Evolutionary conservation across 2,888 invertebrate species (phyloP).

Genomic region (Phyto melanocephala): DNA sequence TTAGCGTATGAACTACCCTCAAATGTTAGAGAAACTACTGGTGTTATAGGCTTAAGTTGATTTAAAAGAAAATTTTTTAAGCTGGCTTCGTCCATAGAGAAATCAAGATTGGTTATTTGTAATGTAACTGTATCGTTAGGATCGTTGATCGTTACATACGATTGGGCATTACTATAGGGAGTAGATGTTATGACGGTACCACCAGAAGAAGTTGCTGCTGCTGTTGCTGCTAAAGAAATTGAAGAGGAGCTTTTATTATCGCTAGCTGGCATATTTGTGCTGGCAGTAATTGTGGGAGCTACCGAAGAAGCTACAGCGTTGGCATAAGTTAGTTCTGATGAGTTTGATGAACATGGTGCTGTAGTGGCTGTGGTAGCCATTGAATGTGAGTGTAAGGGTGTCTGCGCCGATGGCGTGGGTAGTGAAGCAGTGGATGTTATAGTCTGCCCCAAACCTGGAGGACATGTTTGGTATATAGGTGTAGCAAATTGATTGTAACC

Average conservation of each 20-base stretch:
- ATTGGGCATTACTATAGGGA: slow-evolving; percentile 27
- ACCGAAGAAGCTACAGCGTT: slow-evolving; percentile 54
- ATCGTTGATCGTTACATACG: slow-evolving; percentile 67
- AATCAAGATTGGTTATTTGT: slow-evolving; percentile 78
- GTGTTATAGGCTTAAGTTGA: slow-evolving; percentile 78
- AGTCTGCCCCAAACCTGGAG: slow-evolving; percentile 41
- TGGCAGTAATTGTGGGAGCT: slow-evolving; percentile 34
- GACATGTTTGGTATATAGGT: slow-evolving; percentile 71
- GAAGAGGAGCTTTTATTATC: slow-evolving; percentile 43
- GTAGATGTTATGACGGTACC: slow-evolving; percentile 35
- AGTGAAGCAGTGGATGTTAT: slow-evolving; percentile 41
- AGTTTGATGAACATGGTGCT: slow-evolving; percentile 44
- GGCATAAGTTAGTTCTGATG: slow-evolving; percentile 58
- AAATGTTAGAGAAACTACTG: slow-evolving; percentile 76
- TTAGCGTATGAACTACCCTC: slow-evolving; percentile 78
- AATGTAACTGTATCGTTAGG: slow-evolving; percentile 74
- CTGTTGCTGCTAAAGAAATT: slow-evolving; percentile 39
- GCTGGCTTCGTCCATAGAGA: slow-evolving; percentile 77
- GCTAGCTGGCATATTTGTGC: slow-evolving; percentile 17
- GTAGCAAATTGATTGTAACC: slow-evolving; percentile 68
- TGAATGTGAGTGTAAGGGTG: slow-evolving; percentile 8
- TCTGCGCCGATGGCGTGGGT: slow-evolving; percentile 36
- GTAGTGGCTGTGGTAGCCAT: slow-evolving; percentile 6
- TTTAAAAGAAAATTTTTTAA: slow-evolving; percentile 75
- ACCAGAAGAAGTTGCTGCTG: slow-evolving; percentile 16